These are phyloP conservation scores for Aphidius colemani DNA, from an alignment of 2,888 invertebrate genomes.

Conservation along the genomic window DNA sequence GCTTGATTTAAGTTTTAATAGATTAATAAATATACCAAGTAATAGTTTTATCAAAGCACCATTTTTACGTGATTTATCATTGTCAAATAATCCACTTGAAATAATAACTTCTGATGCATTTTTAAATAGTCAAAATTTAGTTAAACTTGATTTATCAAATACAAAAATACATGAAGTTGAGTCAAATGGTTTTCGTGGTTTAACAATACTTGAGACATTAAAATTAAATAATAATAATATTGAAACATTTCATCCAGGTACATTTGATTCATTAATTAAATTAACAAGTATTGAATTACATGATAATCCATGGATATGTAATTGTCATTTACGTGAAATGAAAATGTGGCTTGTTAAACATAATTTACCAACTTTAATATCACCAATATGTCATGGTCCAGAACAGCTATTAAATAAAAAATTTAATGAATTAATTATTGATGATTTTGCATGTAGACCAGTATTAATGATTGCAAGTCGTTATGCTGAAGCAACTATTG, in stretches of 20 bases:
- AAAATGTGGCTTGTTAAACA: slow-evolving; percentile 81
- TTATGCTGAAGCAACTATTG: slow-evolving; percentile 78
- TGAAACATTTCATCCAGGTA: slow-evolving; percentile 72
- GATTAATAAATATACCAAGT: slow-evolving; percentile 79
- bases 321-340: slow-evolving; percentile 80
- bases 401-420: slow-evolving; percentile 72
- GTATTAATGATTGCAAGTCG: slow-evolving; percentile 77
- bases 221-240: slow-evolving; percentile 83
- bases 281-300: slow-evolving; percentile 82
- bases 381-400: slow-evolving; percentile 77
- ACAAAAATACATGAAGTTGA: slow-evolving; percentile 81
- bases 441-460: slow-evolving; percentile 86
- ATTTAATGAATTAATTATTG: slow-evolving; percentile 76
- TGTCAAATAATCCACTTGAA: slow-evolving; percentile 82
- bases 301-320: slow-evolving; percentile 88
- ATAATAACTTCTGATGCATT: slow-evolving; percentile 79
- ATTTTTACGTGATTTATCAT: slow-evolving; percentile 78
- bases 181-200: slow-evolving; percentile 76
- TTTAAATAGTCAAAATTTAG: slow-evolving; percentile 74
- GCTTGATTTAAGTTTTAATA: slow-evolving; percentile 84
- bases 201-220: slow-evolving; percentile 76
- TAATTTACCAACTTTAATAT: slow-evolving; percentile 77
- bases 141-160: slow-evolving; percentile 82
- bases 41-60: slow-evolving; percentile 79
- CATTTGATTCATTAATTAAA: slow-evolving; percentile 74